phyloP scores from a whole-genome alignment of 2,113 vertebrate genomes.

The Scopus umbretta region DNA sequence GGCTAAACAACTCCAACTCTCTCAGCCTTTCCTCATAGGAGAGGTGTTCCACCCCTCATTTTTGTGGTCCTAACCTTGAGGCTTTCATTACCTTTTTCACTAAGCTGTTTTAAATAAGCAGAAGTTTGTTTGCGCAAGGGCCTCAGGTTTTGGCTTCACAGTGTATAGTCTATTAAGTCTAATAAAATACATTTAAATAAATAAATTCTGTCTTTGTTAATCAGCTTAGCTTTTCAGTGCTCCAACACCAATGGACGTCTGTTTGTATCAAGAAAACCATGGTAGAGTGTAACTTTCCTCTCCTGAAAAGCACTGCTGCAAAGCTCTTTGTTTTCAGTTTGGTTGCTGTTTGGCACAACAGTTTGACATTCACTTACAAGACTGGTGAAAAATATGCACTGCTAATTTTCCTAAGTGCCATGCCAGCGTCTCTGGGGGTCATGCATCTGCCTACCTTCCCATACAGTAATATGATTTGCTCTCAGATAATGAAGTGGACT shows the following conservation, averaged over 20 bases:
- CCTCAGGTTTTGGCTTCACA: background rate
- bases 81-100: background rate
- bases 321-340: background rate
- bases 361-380: constrained; percentile 18
- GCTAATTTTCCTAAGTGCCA: constrained; percentile 57
- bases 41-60: background rate
- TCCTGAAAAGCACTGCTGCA: background rate
- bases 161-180: background rate
- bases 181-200: background rate
- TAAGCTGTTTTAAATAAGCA: background rate
- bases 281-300: background rate
- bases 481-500: background rate
- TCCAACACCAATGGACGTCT: background rate
- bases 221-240: background rate
- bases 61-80: background rate
- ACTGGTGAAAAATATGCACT: constrained; percentile 24
- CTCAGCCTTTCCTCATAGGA: background rate
- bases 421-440: background rate
- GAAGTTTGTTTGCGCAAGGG: background rate
- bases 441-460: background rate
- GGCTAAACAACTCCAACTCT: background rate
- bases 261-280: background rate
- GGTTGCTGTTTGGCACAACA: constrained; percentile 9
- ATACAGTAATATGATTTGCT: constrained; percentile 7
- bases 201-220: background rate